phyloP scores from a whole-genome alignment of 1,140 invertebrate species.

The Mizuhopecten yessoensis region DNA sequence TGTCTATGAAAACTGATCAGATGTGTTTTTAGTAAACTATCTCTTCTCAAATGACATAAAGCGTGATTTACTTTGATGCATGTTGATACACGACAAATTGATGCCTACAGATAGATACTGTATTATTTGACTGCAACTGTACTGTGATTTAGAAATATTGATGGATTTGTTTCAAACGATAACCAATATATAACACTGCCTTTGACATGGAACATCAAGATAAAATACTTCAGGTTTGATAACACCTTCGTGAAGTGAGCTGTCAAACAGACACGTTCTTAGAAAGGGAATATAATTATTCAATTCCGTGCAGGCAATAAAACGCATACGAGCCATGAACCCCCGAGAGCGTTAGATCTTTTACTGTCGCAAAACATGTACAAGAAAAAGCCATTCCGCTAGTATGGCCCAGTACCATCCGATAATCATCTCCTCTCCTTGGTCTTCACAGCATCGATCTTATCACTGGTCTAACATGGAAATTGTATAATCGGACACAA shows the following conservation, averaged over 20 bases:
- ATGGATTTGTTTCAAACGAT: too few species aligned
- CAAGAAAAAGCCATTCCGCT: background rate
- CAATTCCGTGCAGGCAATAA: background rate
- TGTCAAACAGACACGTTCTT: too few species aligned
- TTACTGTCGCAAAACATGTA: background rate
- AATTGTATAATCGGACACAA: conserved; percentile 13
- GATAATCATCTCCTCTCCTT: background rate
- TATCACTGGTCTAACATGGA: background rate
- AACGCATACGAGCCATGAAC: background rate
- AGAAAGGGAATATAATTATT: background rate
- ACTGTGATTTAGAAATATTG: too few species aligned
- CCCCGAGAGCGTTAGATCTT: background rate
- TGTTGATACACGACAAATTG: too few species aligned
- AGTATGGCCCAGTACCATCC: background rate
- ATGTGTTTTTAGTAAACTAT: too few species aligned
- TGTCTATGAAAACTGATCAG: too few species aligned
- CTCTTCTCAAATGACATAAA: too few species aligned
- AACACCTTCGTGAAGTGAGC: too few species aligned
- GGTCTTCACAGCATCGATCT: background rate
- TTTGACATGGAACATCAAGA: background rate
- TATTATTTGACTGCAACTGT: too few species aligned
- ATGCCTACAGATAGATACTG: too few species aligned
- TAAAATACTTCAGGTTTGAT: background rate
- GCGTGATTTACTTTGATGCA: too few species aligned
- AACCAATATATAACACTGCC: too few species aligned